Evolutionary conservation across 2,888 invertebrate species (phyloP).

Genomic region (Micropterix aruncella): DNA sequence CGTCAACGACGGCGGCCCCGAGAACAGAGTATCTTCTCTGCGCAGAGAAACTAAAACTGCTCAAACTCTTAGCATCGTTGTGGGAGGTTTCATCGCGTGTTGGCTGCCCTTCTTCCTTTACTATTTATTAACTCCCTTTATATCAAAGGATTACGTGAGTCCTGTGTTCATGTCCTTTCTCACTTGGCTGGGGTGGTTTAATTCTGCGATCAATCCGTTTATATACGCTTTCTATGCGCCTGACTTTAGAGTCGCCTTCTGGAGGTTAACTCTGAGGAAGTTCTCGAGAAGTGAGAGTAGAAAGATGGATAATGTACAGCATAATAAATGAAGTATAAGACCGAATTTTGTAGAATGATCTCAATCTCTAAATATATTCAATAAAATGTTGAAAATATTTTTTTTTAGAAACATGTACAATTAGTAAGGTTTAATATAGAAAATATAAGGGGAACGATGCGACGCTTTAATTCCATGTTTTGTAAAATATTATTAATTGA

Average conservation of each 20-base stretch:
- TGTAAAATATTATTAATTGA: too few species aligned
- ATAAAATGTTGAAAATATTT: too few species aligned
- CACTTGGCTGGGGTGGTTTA: slow-evolving; percentile 85
- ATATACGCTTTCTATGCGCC: slow-evolving; percentile 84
- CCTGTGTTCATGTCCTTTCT: slow-evolving; percentile 56
- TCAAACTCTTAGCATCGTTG: slow-evolving; percentile 73
- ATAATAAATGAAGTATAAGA: background rate
- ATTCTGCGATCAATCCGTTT: slow-evolving; percentile 81
- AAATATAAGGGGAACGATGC: too few species aligned
- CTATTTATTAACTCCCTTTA: slow-evolving; percentile 68
- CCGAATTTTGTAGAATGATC: too few species aligned
- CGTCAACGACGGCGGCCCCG: slow-evolving; percentile 34
- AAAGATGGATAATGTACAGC: background rate
- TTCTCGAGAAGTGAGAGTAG: background rate
- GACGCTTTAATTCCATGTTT: too few species aligned
- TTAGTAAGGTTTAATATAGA: too few species aligned
- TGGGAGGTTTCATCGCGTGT: slow-evolving; percentile 77
- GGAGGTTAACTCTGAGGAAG: slow-evolving; percentile 63
- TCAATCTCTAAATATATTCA: too few species aligned
- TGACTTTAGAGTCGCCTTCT: slow-evolving; percentile 76
- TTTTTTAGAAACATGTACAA: too few species aligned
- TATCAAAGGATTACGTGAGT: slow-evolving; percentile 45
- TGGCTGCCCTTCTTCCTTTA: slow-evolving; percentile 82
- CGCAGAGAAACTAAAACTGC: slow-evolving; percentile 78
- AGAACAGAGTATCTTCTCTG: slow-evolving; percentile 50